Conservation (phyloP, 2,888 invertebrate genomes). For the Brenthis ino region DNA sequence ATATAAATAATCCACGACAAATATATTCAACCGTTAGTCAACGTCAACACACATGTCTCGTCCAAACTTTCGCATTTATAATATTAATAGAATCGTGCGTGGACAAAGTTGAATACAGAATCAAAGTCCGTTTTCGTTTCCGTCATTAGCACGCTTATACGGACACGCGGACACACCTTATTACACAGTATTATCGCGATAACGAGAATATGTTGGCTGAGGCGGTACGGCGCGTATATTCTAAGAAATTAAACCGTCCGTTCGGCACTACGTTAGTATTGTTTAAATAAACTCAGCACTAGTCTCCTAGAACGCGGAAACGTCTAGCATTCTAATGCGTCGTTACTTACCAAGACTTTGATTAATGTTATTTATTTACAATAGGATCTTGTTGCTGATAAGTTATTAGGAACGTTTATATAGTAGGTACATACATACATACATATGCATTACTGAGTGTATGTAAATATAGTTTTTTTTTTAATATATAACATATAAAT, state of each 20-base stretch:
- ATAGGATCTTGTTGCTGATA: conserved; percentile 26
- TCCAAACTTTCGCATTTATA: conserved; percentile 1
- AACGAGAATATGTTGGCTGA: conserved; percentile 19
- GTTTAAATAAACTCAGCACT: conserved; percentile 23
- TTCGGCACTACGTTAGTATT: conserved; percentile 30
- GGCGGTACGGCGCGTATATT: conserved; percentile 26
- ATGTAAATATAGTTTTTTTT: background rate
- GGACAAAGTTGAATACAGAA: conserved; percentile 10
- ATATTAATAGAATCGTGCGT: conserved; percentile 1
- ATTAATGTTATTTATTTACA: conserved; percentile 31
- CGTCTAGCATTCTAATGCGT: conserved; percentile 35
- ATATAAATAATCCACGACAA: background rate
- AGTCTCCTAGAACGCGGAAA: conserved; percentile 36
- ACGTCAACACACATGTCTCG: background rate
- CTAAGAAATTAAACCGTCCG: conserved; percentile 32
- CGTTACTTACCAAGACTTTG: conserved; percentile 31
- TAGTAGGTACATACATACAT: background rate
- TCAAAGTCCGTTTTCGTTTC: conserved; percentile 19
- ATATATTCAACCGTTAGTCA: conserved; percentile 5
- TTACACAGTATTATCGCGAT: conserved; percentile 18
- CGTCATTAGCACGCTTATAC: conserved; percentile 13
- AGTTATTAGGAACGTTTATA: conserved; percentile 7
- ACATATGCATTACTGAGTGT: too few species aligned
- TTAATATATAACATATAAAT: too few species aligned
- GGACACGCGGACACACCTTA: conserved; percentile 19